phyloP scores from a whole-genome alignment of 53 echinoderm and acorn worm genomes.

The Stichopus horrens region DNA sequence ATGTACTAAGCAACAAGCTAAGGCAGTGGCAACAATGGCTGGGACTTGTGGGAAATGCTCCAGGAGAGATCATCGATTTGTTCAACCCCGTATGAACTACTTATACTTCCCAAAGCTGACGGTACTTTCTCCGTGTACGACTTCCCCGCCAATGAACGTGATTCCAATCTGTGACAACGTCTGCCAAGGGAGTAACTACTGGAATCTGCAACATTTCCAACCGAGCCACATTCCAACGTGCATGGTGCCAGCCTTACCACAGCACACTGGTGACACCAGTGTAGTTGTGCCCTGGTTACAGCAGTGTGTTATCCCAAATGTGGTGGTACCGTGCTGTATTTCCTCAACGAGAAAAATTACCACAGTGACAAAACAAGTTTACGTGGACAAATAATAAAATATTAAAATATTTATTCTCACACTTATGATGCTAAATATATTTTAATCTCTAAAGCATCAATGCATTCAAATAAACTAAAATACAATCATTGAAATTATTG shows the following conservation, averaged over 20 bases:
- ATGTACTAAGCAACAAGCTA: neutral
- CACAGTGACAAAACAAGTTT: neutral
- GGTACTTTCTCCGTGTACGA: neutral
- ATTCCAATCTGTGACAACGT: neutral
- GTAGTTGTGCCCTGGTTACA: neutral
- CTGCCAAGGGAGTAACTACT: neutral
- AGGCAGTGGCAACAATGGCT: neutral
- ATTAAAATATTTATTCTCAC: no score
- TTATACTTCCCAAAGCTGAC: neutral
- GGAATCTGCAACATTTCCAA: neutral
- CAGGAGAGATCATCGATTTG: neutral
- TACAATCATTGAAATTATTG: no score
- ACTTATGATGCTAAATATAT: no score
- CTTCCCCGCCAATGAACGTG: neutral
- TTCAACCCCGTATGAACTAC: neutral
- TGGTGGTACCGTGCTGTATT: neutral
- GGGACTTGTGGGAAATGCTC: neutral
- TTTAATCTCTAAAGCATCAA: no score
- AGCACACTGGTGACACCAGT: constrained; percentile 10
- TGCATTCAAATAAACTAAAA: no score
- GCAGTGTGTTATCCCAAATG: neutral
- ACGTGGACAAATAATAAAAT: neutral
- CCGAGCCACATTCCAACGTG: neutral
- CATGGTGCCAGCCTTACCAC: neutral
- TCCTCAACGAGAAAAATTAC: neutral